Evolutionary conservation across 2,888 invertebrate genomes (phyloP).

Genomic region (Elysia crispata): DNA sequence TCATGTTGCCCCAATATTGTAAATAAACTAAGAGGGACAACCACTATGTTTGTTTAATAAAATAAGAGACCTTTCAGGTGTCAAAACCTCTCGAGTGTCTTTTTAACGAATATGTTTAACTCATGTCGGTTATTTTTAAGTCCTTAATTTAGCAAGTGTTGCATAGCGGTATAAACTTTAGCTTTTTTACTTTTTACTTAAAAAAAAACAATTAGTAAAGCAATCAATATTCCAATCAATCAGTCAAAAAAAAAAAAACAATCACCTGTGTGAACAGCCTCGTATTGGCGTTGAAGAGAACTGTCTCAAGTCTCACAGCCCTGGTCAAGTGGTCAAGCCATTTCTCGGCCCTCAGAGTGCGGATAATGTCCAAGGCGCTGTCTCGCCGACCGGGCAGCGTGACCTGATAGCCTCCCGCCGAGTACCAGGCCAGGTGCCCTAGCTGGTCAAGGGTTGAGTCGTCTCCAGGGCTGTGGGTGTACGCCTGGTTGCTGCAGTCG

Average conservation of each 20-base stretch:
- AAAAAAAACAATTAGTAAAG: neutral
- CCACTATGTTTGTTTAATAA: too few relatives aligned
- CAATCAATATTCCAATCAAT: too few relatives aligned
- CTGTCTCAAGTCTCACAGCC: conserved; percentile 3
- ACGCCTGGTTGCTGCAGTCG: neutral
- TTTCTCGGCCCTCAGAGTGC: neutral
- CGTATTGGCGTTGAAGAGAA: conserved; percentile 21
- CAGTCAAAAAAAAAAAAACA: too few relatives aligned
- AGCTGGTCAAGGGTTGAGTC: neutral
- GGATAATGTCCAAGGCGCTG: neutral
- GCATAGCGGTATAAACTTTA: too few relatives aligned
- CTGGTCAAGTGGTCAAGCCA: conserved; percentile 26
- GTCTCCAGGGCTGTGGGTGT: neutral
- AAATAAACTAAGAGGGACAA: too few relatives aligned
- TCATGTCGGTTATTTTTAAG: too few relatives aligned
- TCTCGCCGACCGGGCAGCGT: neutral
- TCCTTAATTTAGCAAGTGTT: too few relatives aligned
- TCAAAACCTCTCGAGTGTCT: too few relatives aligned
- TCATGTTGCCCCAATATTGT: too few relatives aligned
- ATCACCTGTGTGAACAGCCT: conserved; percentile 24
- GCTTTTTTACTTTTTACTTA: too few relatives aligned
- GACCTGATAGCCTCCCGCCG: neutral
- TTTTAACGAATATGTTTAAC: too few relatives aligned
- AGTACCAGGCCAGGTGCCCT: conserved; percentile 19
- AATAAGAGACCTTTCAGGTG: too few relatives aligned